A percentile compares a stretch with the other conserved stretches of the same genome.
Evolutionary conservation across 2,113 vertebrate genomes (phyloP).

Genomic region (Eulemur macaco): DNA sequence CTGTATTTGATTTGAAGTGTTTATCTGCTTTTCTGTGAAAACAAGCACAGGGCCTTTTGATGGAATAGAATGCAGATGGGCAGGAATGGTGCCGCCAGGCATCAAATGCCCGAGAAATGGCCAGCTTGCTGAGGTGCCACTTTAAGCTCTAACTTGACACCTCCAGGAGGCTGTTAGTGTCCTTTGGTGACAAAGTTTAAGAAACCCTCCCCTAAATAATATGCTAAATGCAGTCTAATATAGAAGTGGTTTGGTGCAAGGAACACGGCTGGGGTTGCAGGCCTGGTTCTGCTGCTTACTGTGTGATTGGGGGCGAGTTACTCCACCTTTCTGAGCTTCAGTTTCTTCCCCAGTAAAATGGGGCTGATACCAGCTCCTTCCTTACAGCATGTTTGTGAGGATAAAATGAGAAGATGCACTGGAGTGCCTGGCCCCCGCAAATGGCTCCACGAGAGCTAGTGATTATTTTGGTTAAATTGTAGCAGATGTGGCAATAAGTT

Average conservation of each 20-base stretch:
- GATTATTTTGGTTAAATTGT: background rate
- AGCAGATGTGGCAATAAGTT: background rate
- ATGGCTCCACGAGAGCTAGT: background rate
- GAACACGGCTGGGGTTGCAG: background rate
- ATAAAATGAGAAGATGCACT: background rate
- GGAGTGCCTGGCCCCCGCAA: background rate
- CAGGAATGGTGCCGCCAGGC: background rate
- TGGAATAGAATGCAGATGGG: background rate
- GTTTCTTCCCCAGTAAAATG: slow-evolving; percentile 20
- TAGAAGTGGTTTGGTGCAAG: background rate
- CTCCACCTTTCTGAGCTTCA: background rate
- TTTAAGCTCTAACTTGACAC: background rate
- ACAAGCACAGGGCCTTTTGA: background rate
- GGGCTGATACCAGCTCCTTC: background rate
- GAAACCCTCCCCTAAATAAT: background rate
- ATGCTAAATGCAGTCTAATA: background rate
- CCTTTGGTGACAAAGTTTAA: background rate
- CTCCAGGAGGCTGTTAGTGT: background rate
- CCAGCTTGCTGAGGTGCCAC: background rate
- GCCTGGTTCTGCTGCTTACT: background rate
- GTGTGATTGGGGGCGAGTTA: background rate
- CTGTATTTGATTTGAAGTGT: background rate
- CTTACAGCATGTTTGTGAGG: background rate
- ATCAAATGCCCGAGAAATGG: background rate
- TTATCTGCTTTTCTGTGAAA: slow-evolving; percentile 14